phyloP scores from a whole-genome alignment of 2,113 vertebrate species.

The Serilophus lunatus region DNA sequence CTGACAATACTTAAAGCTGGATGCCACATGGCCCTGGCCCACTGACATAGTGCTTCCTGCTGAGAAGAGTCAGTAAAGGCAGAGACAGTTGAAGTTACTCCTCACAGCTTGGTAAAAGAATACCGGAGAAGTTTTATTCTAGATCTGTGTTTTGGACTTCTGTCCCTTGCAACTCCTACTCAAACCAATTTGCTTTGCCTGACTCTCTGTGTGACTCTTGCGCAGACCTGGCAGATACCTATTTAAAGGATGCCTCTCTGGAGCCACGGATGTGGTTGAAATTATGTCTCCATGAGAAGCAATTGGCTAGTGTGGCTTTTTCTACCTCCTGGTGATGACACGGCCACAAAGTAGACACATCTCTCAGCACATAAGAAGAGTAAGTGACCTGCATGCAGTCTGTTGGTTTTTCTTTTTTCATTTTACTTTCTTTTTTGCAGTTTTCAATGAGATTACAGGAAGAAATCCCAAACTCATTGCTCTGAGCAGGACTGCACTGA shows the following conservation, averaged over 20 bases:
- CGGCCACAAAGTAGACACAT: neutral
- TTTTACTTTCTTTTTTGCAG: neutral
- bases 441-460: neutral
- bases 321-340: neutral
- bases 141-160: neutral
- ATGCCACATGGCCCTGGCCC: neutral
- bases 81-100: neutral
- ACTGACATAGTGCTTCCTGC: neutral
- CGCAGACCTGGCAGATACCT: neutral
- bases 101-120: neutral
- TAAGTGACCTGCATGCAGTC: neutral
- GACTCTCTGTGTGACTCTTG: neutral
- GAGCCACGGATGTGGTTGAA: neutral
- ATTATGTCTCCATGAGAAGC: fast-evolving
- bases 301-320: neutral
- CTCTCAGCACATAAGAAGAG: neutral
- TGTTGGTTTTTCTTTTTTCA: neutral
- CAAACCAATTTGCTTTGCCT: neutral
- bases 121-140: neutral
- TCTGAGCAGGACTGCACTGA: neutral
- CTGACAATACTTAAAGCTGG: neutral
- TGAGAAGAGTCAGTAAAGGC: neutral
- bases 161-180: neutral
- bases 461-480: neutral
- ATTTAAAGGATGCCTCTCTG: neutral